Percentiles rank a stretch among this genome's conserved stretches.
phyloP scores from a whole-genome alignment of 2,888 invertebrate species.

The Catocala fraxini region DNA sequence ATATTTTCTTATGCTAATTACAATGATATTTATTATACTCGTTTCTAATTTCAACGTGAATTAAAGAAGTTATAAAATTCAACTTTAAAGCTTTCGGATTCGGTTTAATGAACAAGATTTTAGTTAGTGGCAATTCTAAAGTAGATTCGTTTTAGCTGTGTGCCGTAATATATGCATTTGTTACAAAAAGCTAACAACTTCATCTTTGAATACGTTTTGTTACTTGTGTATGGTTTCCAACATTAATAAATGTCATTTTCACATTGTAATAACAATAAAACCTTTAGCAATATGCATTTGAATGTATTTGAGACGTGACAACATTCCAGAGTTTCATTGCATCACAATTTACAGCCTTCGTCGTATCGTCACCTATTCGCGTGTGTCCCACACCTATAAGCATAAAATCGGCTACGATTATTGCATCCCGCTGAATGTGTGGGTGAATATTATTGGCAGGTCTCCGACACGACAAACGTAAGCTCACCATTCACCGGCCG shows the following conservation, averaged over 20 bases:
- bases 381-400: slow-evolving; percentile 65
- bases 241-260: slow-evolving; percentile 48
- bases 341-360: slow-evolving; percentile 65
- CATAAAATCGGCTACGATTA: slow-evolving; percentile 79
- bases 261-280: slow-evolving; percentile 51
- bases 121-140: background rate
- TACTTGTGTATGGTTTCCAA: slow-evolving; percentile 29
- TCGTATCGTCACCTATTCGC: slow-evolving; percentile 65
- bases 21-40: slow-evolving; percentile 18
- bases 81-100: background rate
- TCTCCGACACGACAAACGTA: slow-evolving; percentile 74
- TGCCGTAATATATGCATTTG: slow-evolving; percentile 12
- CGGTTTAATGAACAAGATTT: background rate
- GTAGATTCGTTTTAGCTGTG: slow-evolving; percentile 7
- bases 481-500: slow-evolving; percentile 65
- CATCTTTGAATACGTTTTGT: slow-evolving; percentile 15
- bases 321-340: slow-evolving; percentile 65
- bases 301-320: slow-evolving; percentile 60
- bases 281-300: slow-evolving; percentile 56
- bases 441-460: slow-evolving; percentile 85
- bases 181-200: slow-evolving; percentile 22
- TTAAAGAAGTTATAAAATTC: background rate
- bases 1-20: slow-evolving; percentile 18
- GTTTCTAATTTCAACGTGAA: slow-evolving; percentile 4
- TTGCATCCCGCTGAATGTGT: slow-evolving; percentile 77